Conservation (phyloP, 2,113 vertebrate species). For the Chamaea fasciata region DNA sequence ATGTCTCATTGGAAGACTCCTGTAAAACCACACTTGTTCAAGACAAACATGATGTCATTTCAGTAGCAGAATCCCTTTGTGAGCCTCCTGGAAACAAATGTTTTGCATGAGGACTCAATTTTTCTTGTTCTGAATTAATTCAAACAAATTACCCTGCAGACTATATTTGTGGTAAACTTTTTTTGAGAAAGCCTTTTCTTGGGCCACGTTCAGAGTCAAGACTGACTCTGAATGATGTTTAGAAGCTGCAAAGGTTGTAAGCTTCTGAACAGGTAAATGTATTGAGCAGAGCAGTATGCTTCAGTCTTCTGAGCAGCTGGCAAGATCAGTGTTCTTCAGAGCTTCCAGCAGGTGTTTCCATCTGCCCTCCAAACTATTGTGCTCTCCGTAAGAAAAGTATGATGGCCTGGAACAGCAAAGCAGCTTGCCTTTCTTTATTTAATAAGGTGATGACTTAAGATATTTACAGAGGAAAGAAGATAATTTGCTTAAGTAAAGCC, state of each 20-base stretch:
- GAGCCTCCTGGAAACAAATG: conserved; percentile 14
- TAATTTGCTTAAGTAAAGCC: background rate
- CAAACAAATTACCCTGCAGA: background rate
- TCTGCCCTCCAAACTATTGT: background rate
- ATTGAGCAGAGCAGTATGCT: background rate
- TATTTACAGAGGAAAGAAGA: background rate
- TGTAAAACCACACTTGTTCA: conserved; percentile 4
- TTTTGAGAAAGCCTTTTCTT: background rate
- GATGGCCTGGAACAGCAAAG: background rate
- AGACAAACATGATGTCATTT: conserved; percentile 6
- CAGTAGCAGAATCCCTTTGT: conserved; percentile 29
- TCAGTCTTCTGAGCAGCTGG: background rate
- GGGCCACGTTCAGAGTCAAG: background rate
- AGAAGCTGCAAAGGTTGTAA: background rate
- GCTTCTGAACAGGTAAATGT: background rate
- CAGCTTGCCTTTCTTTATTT: background rate
- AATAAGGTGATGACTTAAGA: background rate
- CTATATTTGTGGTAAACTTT: background rate
- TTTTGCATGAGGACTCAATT: conserved; percentile 16
- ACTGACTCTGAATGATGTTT: background rate
- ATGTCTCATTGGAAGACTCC: background rate
- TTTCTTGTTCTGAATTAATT: conserved; percentile 12
- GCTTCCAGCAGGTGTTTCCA: background rate
- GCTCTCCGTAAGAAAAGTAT: background rate
- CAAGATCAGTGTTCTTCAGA: background rate